Conservation (phyloP, 2,888 invertebrate genomes). For the Pollenia labialis region DNA sequence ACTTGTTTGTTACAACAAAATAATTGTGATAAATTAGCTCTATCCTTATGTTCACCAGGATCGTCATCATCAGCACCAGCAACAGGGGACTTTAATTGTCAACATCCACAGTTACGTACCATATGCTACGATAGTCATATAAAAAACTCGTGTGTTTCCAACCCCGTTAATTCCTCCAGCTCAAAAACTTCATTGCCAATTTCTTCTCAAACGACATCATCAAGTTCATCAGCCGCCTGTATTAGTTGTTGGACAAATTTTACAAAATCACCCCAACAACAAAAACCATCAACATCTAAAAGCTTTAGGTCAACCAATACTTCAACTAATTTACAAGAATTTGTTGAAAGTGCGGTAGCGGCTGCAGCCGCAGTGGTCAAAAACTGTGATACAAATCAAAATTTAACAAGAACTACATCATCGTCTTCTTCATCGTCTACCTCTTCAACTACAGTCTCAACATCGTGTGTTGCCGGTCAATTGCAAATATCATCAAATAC, state of each 20-base stretch:
- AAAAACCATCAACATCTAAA: conserved; percentile 19
- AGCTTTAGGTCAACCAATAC: conserved; percentile 37
- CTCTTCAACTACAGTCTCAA: conserved; percentile 28
- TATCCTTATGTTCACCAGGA: conserved; percentile 20
- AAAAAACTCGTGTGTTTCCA: background rate
- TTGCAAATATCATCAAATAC: conserved; percentile 10
- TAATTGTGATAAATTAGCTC: conserved; percentile 51
- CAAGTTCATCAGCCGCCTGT: conserved; percentile 4
- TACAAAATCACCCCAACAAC: conserved; percentile 50
- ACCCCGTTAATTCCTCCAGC: background rate
- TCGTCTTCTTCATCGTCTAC: background rate
- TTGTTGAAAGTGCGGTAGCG: conserved; percentile 47
- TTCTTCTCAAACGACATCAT: background rate
- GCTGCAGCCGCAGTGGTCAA: background rate
- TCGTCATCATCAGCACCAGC: conserved; percentile 15
- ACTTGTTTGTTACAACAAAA: conserved; percentile 39
- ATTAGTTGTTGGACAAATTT: conserved; percentile 63
- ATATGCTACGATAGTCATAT: conserved; percentile 11
- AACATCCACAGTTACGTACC: conserved; percentile 12
- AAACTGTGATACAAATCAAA: conserved; percentile 47
- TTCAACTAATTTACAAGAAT: conserved; percentile 46
- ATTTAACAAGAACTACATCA: conserved; percentile 16
- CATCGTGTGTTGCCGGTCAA: conserved; percentile 20
- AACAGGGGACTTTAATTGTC: conserved; percentile 12
- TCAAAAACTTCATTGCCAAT: background rate